These are phyloP conservation scores for Yponomeuta sedellus DNA, from an alignment of 2,888 invertebrate genomes.

Conservation along the genomic window DNA sequence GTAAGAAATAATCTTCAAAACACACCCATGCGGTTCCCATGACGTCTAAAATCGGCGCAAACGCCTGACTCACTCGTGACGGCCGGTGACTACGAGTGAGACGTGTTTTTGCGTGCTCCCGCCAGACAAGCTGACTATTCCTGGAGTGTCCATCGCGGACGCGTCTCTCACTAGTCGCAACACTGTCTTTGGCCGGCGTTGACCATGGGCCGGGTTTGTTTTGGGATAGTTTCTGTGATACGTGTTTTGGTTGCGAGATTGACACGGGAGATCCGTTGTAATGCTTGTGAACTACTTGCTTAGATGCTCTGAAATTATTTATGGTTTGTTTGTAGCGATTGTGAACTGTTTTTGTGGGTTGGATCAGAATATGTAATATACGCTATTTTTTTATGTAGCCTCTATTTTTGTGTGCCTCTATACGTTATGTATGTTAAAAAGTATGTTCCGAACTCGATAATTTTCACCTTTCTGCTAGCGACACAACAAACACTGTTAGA, in stretches of 20 bases:
- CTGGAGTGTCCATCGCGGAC: conserved; percentile 4
- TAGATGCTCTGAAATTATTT: neutral
- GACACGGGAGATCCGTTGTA: neutral
- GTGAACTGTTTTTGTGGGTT: no score
- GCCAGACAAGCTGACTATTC: conserved; percentile 10
- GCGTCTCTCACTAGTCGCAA: neutral
- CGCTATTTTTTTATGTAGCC: no score
- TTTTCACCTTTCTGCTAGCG: no score
- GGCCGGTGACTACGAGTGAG: neutral
- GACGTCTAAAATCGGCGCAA: no score
- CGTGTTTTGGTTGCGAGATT: neutral
- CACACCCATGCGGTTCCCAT: no score
- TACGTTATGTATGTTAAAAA: no score
- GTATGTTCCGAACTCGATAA: no score
- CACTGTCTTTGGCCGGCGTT: neutral
- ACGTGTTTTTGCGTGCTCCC: conserved; percentile 9
- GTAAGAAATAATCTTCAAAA: no score
- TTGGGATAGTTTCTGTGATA: neutral
- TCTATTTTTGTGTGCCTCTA: no score
- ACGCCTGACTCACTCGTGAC: neutral
- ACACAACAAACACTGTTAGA: no score
- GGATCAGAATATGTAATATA: no score
- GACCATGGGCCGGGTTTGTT: neutral
- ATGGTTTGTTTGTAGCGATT: no score
- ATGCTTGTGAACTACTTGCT: neutral